Evolutionary conservation across 2,113 vertebrate genomes (phyloP).

Genomic region (Scytalopus superciliaris): DNA sequence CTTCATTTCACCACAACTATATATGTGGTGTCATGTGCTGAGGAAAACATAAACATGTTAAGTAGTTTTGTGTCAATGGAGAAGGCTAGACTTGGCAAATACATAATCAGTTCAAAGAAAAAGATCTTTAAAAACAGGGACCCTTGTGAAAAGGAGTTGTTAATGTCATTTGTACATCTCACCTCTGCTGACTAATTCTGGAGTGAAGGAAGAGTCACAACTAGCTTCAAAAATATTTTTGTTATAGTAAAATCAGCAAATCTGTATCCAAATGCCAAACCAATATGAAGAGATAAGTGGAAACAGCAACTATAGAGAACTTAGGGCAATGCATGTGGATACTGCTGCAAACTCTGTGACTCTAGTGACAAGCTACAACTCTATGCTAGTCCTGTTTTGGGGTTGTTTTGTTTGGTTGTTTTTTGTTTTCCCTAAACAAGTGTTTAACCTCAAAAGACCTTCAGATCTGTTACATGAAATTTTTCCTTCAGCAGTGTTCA

Average conservation of each 20-base stretch:
- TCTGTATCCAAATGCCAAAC: not conserved
- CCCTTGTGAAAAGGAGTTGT: not conserved
- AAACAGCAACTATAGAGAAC: not conserved
- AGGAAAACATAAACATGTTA: not conserved
- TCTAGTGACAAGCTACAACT: not conserved
- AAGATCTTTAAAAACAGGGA: not conserved
- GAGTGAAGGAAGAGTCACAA: not conserved
- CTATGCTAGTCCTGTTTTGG: not conserved
- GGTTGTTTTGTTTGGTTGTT: not conserved
- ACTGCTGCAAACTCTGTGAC: not conserved
- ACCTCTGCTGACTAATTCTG: not conserved
- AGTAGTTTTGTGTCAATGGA: not conserved
- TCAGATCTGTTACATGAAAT: not conserved
- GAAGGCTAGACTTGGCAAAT: not conserved
- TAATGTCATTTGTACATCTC: not conserved
- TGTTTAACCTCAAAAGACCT: not conserved
- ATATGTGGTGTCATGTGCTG: fast-evolving
- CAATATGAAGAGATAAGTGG: fast-evolving
- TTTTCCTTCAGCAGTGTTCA: not conserved
- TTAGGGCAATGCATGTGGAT: not conserved
- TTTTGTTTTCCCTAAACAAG: not conserved
- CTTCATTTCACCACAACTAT: too few relatives aligned
- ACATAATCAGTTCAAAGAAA: not conserved
- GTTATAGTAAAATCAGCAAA: not conserved
- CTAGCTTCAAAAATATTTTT: not conserved